Evolutionary conservation across 1,140 invertebrate species (phyloP).

Genomic region (Batillaria attramentaria): DNA sequence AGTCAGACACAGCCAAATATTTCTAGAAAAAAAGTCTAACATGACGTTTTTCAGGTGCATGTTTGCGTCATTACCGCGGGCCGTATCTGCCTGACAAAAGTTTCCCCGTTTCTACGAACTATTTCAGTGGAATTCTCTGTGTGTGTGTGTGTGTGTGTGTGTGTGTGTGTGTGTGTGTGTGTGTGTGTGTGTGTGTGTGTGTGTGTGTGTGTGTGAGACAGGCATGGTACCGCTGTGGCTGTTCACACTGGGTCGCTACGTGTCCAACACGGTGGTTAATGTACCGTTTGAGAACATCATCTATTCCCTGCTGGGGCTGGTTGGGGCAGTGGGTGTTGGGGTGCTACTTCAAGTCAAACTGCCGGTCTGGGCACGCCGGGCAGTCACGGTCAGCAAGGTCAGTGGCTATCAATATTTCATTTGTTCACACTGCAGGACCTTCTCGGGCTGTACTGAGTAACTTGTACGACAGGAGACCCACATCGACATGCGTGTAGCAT

Average conservation of each 20-base stretch:
- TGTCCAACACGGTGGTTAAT: slow-evolving; percentile 72
- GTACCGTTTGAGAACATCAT: slow-evolving; percentile 90
- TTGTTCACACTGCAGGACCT: too few species aligned
- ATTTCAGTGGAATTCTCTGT: not conserved
- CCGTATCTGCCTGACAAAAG: not conserved
- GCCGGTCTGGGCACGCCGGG: slow-evolving; percentile 72
- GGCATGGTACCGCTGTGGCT: slow-evolving; percentile 95
- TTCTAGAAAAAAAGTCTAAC: not conserved
- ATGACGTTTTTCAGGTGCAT: not conserved
- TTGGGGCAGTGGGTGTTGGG: slow-evolving; percentile 88
- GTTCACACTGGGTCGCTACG: slow-evolving; percentile 86
- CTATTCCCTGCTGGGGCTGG: slow-evolving; percentile 81
- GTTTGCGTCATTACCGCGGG: not conserved
- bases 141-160: not conserved
- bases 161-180: not conserved
- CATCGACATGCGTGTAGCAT: too few species aligned
- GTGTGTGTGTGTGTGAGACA: slow-evolving; percentile 63
- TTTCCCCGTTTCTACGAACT: too few species aligned
- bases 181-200: not conserved
- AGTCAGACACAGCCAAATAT: not conserved
- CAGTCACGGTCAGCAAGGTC: slow-evolving; percentile 36
- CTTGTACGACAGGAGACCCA: too few species aligned
- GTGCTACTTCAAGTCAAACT: slow-evolving; percentile 75
- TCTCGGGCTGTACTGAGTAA: too few species aligned
- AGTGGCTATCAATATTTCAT: too few species aligned